Evolutionary conservation across 2,113 vertebrate species (phyloP).

Genomic region (Pipa parva): DNA sequence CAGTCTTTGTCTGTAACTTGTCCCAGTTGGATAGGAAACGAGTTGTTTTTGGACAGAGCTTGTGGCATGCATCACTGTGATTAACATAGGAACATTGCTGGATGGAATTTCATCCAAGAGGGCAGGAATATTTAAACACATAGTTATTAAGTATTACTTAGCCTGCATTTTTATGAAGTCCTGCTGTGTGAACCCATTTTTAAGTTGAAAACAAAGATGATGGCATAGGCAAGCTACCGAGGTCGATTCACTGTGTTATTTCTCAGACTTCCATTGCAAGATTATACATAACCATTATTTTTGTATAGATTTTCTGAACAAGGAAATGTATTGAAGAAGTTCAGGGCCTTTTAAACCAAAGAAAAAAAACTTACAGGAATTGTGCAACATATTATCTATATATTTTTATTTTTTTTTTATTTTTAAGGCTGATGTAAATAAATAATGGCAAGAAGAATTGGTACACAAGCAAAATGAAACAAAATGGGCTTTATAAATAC

Average conservation of each 20-base stretch:
- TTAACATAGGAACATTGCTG: constrained; percentile 19
- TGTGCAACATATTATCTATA: too few species aligned
- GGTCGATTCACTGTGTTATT: not conserved
- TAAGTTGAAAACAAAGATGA: not conserved
- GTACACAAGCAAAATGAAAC: too few species aligned
- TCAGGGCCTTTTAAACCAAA: too few species aligned
- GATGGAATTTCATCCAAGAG: constrained; percentile 21
- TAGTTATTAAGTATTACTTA: constrained; percentile 8
- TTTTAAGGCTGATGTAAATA: too few species aligned
- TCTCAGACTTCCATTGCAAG: not conserved
- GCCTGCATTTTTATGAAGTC: constrained; percentile 13
- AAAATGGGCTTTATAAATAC: too few species aligned
- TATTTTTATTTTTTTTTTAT: too few species aligned
- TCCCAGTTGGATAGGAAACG: constrained; percentile 18
- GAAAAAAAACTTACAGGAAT: too few species aligned
- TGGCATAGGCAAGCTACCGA: not conserved
- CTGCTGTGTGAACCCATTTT: not conserved
- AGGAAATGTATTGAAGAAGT: too few species aligned
- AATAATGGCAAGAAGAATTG: too few species aligned
- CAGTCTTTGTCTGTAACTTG: constrained; percentile 5
- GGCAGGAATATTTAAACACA: constrained; percentile 12
- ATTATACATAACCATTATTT: too few species aligned
- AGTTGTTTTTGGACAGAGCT: constrained; percentile 23
- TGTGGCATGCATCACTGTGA: constrained; percentile 21
- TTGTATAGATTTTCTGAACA: too few species aligned